Evolutionary conservation across 2,113 vertebrate species (phyloP).

Genomic region (Podarcis muralis): DNA sequence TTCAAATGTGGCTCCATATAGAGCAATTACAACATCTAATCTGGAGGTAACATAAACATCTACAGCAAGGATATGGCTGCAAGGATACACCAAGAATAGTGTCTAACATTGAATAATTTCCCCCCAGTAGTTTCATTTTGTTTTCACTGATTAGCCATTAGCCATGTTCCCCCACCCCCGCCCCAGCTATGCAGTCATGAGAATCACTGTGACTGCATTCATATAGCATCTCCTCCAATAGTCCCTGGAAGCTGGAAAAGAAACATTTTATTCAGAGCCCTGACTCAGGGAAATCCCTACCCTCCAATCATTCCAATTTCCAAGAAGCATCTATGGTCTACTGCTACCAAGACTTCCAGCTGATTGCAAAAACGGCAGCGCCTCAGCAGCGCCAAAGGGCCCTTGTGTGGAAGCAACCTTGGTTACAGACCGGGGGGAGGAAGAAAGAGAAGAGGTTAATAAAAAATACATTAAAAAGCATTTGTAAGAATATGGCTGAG

Average conservation of each 20-base stretch:
- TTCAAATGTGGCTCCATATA: not conserved
- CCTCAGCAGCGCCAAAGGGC: not conserved
- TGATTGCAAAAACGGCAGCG: not conserved
- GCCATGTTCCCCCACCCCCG: not conserved
- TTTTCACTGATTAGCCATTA: not conserved
- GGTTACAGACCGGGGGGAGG: not conserved
- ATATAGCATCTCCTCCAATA: not conserved
- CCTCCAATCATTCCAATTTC: not conserved
- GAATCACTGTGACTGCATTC: not conserved
- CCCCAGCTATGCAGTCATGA: not conserved
- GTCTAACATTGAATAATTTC: not conserved
- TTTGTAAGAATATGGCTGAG: not conserved
- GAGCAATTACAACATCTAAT: not conserved
- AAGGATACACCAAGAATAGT: not conserved
- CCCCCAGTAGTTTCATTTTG: not conserved
- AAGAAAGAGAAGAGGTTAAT: not conserved
- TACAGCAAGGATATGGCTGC: not conserved
- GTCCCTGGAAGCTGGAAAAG: not conserved
- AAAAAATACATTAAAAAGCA: not conserved
- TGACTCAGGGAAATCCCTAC: not conserved
- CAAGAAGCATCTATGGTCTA: not conserved
- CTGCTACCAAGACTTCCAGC: not conserved
- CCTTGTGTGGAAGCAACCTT: not conserved
- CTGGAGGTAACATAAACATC: not conserved
- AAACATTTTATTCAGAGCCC: not conserved